A percentile compares a stretch with the other conserved stretches of the same genome.
Evolutionary conservation across 2,113 vertebrate species (phyloP).

Genomic region (Eonycteris spelaea): DNA sequence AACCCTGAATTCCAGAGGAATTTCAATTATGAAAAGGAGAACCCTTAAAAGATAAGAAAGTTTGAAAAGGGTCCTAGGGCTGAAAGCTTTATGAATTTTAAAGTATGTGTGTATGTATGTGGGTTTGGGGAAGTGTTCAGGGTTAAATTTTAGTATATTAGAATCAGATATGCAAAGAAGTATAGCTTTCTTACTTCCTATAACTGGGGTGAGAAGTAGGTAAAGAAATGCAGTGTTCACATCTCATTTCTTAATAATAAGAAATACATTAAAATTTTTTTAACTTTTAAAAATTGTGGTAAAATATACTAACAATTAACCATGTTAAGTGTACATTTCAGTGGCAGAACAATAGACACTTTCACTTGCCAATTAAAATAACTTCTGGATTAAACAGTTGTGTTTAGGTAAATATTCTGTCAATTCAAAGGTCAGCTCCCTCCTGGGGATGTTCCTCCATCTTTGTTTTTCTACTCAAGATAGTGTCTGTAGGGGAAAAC

Average conservation of each 20-base stretch:
- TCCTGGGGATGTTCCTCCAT: neutral
- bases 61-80: neutral
- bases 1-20: neutral
- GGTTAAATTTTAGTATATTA: neutral
- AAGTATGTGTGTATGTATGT: neutral
- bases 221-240: no score
- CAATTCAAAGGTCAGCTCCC: neutral
- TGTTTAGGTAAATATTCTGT: neutral
- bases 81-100: neutral
- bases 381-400: neutral
- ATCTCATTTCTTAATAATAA: no score
- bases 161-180: neutral
- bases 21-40: neutral
- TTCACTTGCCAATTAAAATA: neutral
- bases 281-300: neutral
- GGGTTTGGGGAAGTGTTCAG: no score
- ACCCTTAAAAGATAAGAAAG: neutral
- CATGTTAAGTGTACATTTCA: neutral
- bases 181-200: neutral
- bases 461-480: neutral
- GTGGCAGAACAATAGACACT: neutral
- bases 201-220: neutral
- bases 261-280: neutral
- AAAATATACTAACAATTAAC: neutral
- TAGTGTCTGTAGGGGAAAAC: neutral